Evolutionary conservation across 2,797 vertebrate species (phyloP), one percentile per base, ranked within the genome.

Genomic region (Chelon auratus): DNA sequence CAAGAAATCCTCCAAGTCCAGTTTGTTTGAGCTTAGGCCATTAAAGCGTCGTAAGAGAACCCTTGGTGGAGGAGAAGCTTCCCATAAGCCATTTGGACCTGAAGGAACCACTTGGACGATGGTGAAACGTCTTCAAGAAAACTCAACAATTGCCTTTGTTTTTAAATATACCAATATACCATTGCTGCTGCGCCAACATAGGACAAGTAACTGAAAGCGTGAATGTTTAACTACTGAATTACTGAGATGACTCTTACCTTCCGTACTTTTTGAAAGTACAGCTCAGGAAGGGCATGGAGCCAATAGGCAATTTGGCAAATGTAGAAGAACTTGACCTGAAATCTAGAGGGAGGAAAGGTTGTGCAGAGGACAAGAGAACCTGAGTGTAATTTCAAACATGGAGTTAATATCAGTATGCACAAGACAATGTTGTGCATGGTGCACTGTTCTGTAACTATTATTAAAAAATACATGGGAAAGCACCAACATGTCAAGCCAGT

Each of bases 271-370:
- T 96, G 95, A 83, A 96, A 96, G 85, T 96, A 96, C 33, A 96
- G 91, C 80, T 96, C 95, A 6, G 93, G 95, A 86, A 96, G 90
- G 55, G 95, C 91, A 45, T 96, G 96, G 86, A 96, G 87, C 96
- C 95, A 96, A 89, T 96, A 96, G 71, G 95, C 95, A 77, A 96
- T 95, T 93, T 96, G 96, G 90, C 95, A 96, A 91, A 96, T 93
- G 90, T 95, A 96, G 94, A 96, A 96, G 92, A 96, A 95, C 92
- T 96, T 96, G 78, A 95, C 95, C 93, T 96, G 95, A 92, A 96
- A 96, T 73, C 96, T 96, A 74, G 60, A 84, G 64, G 79, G 75
- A 74, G 57, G 45, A 74, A 62, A 86, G 47, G 51, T 65, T 65
- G 63, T 67, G 45, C 59, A 64, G 43, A 63, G 53, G 50, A 56